phyloP scores from a whole-genome alignment of 2,888 invertebrate species.

The Spodoptera picta region DNA sequence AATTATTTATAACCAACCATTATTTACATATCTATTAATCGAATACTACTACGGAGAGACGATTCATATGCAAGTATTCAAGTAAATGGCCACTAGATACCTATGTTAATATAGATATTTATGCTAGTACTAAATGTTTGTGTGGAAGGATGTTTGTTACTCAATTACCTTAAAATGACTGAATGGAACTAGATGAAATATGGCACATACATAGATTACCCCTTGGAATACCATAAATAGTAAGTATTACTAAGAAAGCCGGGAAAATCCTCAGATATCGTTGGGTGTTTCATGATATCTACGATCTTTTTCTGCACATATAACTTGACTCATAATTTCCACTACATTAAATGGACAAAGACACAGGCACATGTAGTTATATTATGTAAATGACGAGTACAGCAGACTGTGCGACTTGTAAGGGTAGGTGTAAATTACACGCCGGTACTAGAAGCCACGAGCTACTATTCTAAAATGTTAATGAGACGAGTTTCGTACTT shows the following conservation, averaged over 20 bases:
- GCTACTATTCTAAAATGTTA: slow-evolving; percentile 64
- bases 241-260: too few species aligned
- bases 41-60: slow-evolving; percentile 18
- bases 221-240: too few species aligned
- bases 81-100: slow-evolving; percentile 2
- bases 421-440: slow-evolving; percentile 42
- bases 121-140: too few species aligned
- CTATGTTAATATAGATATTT: slow-evolving; percentile 9
- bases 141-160: too few species aligned
- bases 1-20: slow-evolving; percentile 41
- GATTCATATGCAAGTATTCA: slow-evolving; percentile 22
- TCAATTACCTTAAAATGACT: too few species aligned
- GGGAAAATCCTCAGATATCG: too few species aligned
- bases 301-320: too few species aligned
- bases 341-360: too few species aligned
- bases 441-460: neutral
- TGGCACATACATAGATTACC: too few species aligned
- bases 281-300: too few species aligned
- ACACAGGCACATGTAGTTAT: neutral
- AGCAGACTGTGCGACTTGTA: slow-evolving; percentile 18
- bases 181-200: too few species aligned
- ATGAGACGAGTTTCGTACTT: slow-evolving; percentile 66
- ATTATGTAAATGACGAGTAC: slow-evolving; percentile 5
- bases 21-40: slow-evolving; percentile 12
- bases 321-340: too few species aligned